A percentile compares a stretch with the other conserved stretches of the same genome.
phyloP scores from a whole-genome alignment of 2,888 invertebrate genomes.

The Anticlea derivata region DNA sequence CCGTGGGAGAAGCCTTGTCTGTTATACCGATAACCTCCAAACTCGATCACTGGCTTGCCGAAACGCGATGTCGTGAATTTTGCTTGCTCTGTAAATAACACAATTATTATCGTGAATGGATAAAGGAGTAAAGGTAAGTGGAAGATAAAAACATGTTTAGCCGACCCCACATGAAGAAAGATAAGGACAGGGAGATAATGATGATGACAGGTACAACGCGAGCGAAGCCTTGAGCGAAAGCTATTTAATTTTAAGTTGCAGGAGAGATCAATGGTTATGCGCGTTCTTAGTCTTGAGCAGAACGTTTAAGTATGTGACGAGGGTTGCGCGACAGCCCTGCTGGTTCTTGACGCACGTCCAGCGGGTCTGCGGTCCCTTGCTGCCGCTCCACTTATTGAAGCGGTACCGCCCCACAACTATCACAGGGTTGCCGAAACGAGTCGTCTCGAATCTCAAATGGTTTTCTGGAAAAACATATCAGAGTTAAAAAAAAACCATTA shows the following conservation, averaged over 20 bases:
- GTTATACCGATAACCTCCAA: slow-evolving; percentile 47
- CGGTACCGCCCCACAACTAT: slow-evolving; percentile 55
- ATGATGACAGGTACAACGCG: too few species aligned
- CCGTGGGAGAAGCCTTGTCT: slow-evolving; percentile 32
- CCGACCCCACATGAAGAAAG: too few species aligned
- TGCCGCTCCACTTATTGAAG: slow-evolving; percentile 60
- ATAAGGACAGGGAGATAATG: too few species aligned
- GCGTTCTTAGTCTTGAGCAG: slow-evolving; percentile 52
- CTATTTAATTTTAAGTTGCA: too few species aligned
- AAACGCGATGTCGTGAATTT: slow-evolving; percentile 40
- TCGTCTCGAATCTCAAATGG: slow-evolving; percentile 42
- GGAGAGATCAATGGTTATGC: slow-evolving; percentile 54
- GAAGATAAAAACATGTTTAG: too few species aligned
- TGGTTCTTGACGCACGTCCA: slow-evolving; percentile 65
- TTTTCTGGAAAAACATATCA: slow-evolving; percentile 14
- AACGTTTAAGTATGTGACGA: slow-evolving; percentile 53
- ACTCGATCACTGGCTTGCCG: slow-evolving; percentile 49
- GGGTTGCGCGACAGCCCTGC: slow-evolving; percentile 58
- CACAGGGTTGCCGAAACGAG: slow-evolving; percentile 68
- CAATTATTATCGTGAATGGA: too few species aligned
- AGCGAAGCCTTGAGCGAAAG: too few species aligned
- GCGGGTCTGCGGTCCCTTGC: slow-evolving; percentile 50
- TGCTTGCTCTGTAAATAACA: background rate
- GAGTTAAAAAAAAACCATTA: background rate
- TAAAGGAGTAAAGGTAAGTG: too few species aligned